These are phyloP conservation scores for Chiloscyllium punctatum DNA, from an alignment of 2,797 vertebrate species.

Conservation along the genomic window DNA sequence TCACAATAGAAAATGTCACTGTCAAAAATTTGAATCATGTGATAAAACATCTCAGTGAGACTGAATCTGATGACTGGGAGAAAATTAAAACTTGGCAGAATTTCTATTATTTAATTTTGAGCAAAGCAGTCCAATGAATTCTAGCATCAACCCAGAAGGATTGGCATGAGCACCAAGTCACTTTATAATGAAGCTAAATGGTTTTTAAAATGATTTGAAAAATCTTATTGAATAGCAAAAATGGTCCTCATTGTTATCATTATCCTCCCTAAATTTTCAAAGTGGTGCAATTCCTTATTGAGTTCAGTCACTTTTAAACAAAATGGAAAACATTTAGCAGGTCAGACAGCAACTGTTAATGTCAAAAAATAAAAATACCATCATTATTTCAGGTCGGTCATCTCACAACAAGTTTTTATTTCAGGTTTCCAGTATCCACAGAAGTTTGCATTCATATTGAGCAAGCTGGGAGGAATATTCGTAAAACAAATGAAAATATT, in stretches of 20 bases:
- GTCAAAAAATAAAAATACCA: not conserved
- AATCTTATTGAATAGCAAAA: not conserved
- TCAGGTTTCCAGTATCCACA: not conserved
- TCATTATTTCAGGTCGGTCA: not conserved
- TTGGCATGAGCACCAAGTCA: not conserved
- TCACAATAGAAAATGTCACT: not conserved
- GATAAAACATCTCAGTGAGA: not conserved
- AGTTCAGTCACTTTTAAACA: not conserved
- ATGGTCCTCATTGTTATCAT: not conserved
- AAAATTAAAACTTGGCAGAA: no score
- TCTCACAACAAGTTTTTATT: not conserved
- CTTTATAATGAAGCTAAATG: not conserved
- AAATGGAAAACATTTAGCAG: not conserved
- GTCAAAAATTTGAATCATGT: not conserved
- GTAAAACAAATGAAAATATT: not conserved
- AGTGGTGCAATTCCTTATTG: not conserved
- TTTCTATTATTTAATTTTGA: not conserved
- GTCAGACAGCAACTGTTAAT: not conserved
- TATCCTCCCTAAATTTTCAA: not conserved
- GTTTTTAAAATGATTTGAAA: not conserved
- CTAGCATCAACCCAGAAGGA: not conserved
- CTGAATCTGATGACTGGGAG: not conserved
- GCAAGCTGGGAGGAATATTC: not conserved
- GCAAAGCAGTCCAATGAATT: not conserved
- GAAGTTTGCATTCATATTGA: not conserved